Evolutionary conservation across 2,797 vertebrate genomes (phyloP).

Genomic region (Cyprinella venusta): DNA sequence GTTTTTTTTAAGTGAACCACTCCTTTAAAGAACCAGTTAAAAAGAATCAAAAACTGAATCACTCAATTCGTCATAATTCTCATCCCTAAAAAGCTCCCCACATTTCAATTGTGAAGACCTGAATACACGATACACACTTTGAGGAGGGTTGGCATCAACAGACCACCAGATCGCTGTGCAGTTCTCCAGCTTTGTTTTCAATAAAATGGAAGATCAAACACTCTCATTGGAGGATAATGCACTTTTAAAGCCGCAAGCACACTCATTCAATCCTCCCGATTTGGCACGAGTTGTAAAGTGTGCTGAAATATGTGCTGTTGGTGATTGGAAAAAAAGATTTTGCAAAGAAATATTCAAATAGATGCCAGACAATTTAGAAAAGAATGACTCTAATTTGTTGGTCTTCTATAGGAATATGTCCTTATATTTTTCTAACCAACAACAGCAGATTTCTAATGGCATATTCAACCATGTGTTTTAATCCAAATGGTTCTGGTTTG

Average conservation of each 20-base stretch:
- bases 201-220: slow-evolving; percentile 4
- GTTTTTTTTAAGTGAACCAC: no score
- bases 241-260: background rate
- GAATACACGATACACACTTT: background rate
- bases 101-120: background rate
- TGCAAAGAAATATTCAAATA: background rate
- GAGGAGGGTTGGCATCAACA: background rate
- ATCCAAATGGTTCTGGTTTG: background rate
- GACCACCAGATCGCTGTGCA: background rate
- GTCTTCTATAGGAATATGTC: background rate
- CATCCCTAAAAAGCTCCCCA: background rate
- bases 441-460: background rate
- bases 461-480: background rate
- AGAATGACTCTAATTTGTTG: background rate
- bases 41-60: background rate
- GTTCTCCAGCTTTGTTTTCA: background rate
- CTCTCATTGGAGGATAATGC: slow-evolving; percentile 5
- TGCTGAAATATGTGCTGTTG: background rate
- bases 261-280: background rate
- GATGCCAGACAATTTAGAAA: background rate
- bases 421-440: background rate
- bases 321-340: background rate
- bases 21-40: background rate
- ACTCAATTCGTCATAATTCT: background rate
- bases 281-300: background rate